Conservation (phyloP, 2,797 vertebrate species). For the Alcedo quadribrachys region DNA sequence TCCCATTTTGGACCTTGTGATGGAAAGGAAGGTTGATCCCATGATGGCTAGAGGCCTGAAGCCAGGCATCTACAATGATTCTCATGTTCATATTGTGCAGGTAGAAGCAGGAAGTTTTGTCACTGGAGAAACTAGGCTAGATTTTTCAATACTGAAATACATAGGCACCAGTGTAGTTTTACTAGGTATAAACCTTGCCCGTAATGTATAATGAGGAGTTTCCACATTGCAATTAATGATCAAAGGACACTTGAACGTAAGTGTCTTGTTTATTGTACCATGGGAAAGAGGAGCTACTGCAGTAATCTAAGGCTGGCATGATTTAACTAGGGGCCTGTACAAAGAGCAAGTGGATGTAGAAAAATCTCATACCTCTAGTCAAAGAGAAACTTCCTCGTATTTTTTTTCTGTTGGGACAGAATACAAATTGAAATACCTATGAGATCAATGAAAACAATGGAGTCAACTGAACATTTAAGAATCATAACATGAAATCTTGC, state of each 20-base stretch:
- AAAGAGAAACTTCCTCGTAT: not conserved
- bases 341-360: not conserved
- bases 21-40: not conserved
- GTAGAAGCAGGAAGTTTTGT: not conserved
- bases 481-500: not conserved
- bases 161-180: not conserved
- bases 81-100: not conserved
- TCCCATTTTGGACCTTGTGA: not conserved
- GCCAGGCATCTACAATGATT: not conserved
- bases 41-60: not conserved
- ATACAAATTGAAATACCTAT: not conserved
- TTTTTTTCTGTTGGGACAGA: not conserved
- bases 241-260: not conserved
- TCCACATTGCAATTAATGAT: not conserved
- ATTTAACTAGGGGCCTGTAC: not conserved
- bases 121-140: not conserved
- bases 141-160: not conserved
- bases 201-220: not conserved
- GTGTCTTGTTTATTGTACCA: not conserved
- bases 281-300: not conserved
- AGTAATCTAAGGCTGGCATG: not conserved
- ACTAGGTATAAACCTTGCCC: not conserved
- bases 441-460: not conserved
- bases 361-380: not conserved
- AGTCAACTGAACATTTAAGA: not conserved